phyloP scores from a whole-genome alignment of 2,113 vertebrate species.

The Salvator merianae region DNA sequence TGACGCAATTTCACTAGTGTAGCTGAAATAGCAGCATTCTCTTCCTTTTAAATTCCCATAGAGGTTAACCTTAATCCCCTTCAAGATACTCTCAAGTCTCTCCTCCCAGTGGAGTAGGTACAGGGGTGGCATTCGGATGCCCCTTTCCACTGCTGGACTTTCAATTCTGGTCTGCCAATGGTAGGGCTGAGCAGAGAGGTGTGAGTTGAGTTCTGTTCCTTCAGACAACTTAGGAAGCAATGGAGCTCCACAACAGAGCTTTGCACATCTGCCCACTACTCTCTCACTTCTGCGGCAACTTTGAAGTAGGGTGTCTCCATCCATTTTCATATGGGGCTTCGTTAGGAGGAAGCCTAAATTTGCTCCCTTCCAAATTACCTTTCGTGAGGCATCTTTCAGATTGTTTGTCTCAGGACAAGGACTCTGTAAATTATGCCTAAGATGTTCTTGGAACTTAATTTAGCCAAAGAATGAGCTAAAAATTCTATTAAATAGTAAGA shows the following conservation, averaged over 20 bases:
- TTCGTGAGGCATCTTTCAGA: neutral
- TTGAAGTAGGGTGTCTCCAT: neutral
- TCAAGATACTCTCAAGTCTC: too few relatives aligned
- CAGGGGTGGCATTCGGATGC: too few relatives aligned
- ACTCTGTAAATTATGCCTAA: neutral
- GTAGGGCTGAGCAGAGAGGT: too few relatives aligned
- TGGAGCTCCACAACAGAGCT: too few relatives aligned
- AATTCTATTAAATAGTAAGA: slow-evolving; percentile 33
- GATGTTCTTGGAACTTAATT: neutral
- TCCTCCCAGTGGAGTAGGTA: too few relatives aligned
- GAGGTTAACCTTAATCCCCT: too few relatives aligned
- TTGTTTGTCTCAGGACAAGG: neutral
- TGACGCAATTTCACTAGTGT: neutral
- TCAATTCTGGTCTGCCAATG: too few relatives aligned
- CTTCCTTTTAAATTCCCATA: too few relatives aligned
- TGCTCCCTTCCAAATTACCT: neutral
- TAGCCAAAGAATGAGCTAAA: neutral
- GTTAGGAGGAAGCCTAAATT: neutral
- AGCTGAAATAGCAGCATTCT: neutral
- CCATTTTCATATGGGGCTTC: neutral
- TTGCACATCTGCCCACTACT: neutral
- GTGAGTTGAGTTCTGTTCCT: too few relatives aligned
- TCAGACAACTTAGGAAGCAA: too few relatives aligned
- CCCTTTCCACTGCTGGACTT: too few relatives aligned
- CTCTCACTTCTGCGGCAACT: neutral